A percentile compares a stretch with the other conserved stretches of the same genome.
Evolutionary conservation across 2,113 vertebrate genomes (phyloP).

Genomic region (Natator depressus): DNA sequence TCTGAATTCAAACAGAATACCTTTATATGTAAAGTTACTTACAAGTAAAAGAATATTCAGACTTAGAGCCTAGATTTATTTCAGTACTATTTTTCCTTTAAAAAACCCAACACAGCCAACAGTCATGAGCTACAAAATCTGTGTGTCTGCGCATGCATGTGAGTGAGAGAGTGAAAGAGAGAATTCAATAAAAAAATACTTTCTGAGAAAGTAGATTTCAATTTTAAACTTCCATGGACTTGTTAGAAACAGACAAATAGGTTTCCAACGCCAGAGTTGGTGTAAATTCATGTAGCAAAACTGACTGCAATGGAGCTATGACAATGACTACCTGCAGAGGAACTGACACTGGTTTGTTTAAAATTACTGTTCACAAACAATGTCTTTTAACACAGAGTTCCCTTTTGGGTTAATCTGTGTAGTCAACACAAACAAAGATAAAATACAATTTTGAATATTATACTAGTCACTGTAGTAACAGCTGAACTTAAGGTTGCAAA

Average conservation of each 20-base stretch:
- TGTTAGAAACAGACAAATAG: neutral
- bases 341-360: neutral
- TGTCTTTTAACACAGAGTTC: neutral
- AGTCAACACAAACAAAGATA: neutral
- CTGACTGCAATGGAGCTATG: neutral
- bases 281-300: neutral
- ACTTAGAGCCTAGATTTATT: neutral
- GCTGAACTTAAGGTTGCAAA: neutral
- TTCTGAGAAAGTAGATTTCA: neutral
- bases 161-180: neutral
- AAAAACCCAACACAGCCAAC: neutral
- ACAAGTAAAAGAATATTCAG: neutral
- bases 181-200: neutral
- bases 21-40: neutral
- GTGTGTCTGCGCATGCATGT: neutral
- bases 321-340: neutral
- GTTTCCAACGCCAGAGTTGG: neutral
- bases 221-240: neutral
- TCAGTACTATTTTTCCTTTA: neutral
- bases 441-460: neutral
- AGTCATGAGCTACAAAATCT: neutral
- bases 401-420: neutral
- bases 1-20: neutral
- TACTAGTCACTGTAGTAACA: neutral
- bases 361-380: neutral